phyloP scores from a whole-genome alignment of 1,140 invertebrate species.

The Drosophila rufa region DNA sequence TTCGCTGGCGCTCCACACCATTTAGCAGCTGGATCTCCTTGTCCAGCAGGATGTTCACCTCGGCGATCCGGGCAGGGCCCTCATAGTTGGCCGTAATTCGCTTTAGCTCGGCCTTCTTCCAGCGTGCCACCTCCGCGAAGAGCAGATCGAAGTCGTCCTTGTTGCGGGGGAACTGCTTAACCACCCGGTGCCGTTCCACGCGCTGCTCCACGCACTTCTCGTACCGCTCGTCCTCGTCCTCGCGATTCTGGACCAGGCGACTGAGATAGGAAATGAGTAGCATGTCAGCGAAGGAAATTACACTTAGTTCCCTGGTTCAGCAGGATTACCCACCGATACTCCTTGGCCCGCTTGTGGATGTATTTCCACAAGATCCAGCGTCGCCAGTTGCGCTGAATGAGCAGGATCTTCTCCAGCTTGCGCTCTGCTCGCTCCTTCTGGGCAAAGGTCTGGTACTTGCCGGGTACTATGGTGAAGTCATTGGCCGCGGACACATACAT shows the following conservation, averaged over 20 bases:
- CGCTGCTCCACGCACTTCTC: slow-evolving; percentile 66
- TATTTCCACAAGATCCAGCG: slow-evolving; percentile 73
- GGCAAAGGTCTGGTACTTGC: slow-evolving; percentile 76
- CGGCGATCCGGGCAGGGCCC: slow-evolving; percentile 86
- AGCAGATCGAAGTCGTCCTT: slow-evolving; percentile 87
- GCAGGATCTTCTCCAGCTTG: slow-evolving; percentile 69
- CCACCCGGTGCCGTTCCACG: slow-evolving; percentile 83
- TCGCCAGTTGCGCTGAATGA: slow-evolving; percentile 82
- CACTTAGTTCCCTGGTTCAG: slow-evolving; percentile 26
- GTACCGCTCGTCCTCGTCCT: slow-evolving; percentile 56
- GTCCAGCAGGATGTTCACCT: slow-evolving; percentile 86
- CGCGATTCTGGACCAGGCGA: slow-evolving; percentile 67
- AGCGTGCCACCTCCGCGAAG: slow-evolving; percentile 86
- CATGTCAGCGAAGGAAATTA: not conserved
- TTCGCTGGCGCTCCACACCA: slow-evolving; percentile 86
- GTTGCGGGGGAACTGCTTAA: slow-evolving; percentile 86
- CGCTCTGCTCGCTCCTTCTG: slow-evolving; percentile 67
- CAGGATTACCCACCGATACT: slow-evolving; percentile 76
- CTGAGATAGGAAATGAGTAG: slow-evolving; percentile 15
- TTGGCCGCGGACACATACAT: slow-evolving; percentile 62
- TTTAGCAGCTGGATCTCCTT: slow-evolving; percentile 87
- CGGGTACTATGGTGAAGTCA: slow-evolving; percentile 69
- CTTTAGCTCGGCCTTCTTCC: slow-evolving; percentile 86
- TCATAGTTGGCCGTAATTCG: slow-evolving; percentile 86
- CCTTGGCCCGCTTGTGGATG: slow-evolving; percentile 78